Conservation (phyloP, 2,113 vertebrate genomes). For the Athene cunicularia region DNA sequence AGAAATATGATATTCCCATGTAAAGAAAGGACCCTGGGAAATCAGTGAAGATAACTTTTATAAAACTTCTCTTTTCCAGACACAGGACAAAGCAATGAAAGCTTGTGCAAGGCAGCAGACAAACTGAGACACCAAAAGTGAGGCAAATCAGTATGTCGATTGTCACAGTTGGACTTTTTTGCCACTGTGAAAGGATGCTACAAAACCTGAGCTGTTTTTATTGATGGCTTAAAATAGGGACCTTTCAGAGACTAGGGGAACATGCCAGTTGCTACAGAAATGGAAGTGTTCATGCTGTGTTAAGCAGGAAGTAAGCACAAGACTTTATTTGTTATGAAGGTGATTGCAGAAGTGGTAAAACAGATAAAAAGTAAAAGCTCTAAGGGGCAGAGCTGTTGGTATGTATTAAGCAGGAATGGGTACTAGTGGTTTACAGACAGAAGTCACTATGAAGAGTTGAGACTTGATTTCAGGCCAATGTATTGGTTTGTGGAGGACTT, state of each 20-base stretch:
- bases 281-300: constrained; percentile 16
- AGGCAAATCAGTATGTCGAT: neutral
- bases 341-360: neutral
- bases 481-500: neutral
- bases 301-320: neutral
- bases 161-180: neutral
- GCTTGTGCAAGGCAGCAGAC: neutral
- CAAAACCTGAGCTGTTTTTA: neutral
- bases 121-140: neutral
- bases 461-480: neutral
- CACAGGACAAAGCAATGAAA: neutral
- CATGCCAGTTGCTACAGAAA: neutral
- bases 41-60: neutral
- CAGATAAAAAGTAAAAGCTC: neutral
- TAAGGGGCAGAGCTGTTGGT: neutral
- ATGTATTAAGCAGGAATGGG: neutral
- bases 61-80: neutral
- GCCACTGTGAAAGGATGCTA: neutral
- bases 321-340: neutral
- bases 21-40: neutral
- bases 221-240: neutral
- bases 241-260: neutral
- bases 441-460: neutral
- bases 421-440: neutral
- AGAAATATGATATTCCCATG: neutral